A percentile compares a stretch with the other conserved stretches of the same genome.
Conservation (phyloP, 2,113 vertebrate genomes). For the Microcebus griseorufus region DNA sequence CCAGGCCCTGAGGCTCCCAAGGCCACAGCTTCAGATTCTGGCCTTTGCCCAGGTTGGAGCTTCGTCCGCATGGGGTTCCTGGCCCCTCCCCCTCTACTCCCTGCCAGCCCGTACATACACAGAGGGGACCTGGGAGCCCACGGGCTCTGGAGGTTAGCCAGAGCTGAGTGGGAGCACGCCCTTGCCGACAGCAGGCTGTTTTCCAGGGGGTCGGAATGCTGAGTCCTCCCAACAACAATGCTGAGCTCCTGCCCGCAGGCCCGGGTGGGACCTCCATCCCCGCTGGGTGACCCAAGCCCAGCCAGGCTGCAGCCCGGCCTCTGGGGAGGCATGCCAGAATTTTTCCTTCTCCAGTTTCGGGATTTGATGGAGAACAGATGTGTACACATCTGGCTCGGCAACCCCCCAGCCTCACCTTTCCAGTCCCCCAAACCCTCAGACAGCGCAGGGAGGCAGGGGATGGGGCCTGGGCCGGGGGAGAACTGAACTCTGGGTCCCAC, state of each 20-base stretch:
- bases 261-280: slow-evolving; percentile 8
- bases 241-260: background rate
- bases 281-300: slow-evolving; percentile 19
- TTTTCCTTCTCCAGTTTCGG: slow-evolving; percentile 59
- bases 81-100: background rate
- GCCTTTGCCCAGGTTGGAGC: background rate
- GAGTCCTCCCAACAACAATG: background rate
- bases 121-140: background rate
- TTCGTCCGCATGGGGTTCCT: background rate
- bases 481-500: background rate
- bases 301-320: background rate
- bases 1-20: background rate
- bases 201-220: background rate
- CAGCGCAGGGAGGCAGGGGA: background rate
- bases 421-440: background rate
- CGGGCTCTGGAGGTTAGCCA: background rate
- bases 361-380: slow-evolving; percentile 77
- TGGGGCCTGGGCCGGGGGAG: background rate
- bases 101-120: background rate
- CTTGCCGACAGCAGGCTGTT: background rate
- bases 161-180: background rate
- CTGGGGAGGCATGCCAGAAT: background rate
- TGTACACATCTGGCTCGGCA: slow-evolving; percentile 49
- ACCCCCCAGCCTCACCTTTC: slow-evolving; percentile 64
- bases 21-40: background rate